Evolutionary conservation across 2,888 invertebrate species (phyloP).

Genomic region (Megamerina dolium): DNA sequence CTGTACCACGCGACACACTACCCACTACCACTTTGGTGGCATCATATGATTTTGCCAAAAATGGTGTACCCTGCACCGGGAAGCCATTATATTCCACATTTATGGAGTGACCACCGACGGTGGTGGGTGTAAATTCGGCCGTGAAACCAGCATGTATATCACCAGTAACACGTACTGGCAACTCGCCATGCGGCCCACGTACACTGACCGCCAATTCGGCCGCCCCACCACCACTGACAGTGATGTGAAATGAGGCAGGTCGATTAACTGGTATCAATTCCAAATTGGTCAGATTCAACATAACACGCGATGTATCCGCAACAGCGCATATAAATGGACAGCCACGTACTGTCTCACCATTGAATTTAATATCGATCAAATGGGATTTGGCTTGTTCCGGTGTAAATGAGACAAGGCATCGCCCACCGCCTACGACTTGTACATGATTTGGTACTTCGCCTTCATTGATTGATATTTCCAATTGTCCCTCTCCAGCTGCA

Average conservation of each 20-base stretch:
- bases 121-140: slow-evolving; percentile 84
- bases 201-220: slow-evolving; percentile 87
- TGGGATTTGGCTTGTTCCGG: slow-evolving; percentile 88
- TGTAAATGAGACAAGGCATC: slow-evolving; percentile 89
- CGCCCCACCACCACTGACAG: slow-evolving; percentile 62
- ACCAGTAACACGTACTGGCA: slow-evolving; percentile 84
- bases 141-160: slow-evolving; percentile 82
- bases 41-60: slow-evolving; percentile 88
- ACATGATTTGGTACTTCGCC: slow-evolving; percentile 99
- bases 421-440: slow-evolving; percentile 90
- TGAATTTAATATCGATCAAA: slow-evolving; percentile 92
- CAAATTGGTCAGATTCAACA: slow-evolving; percentile 65
- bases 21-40: slow-evolving; percentile 79
- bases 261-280: slow-evolving; percentile 83
- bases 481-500: slow-evolving; percentile 96
- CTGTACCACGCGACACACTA: slow-evolving; percentile 71
- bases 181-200: slow-evolving; percentile 76
- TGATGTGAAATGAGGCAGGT: slow-evolving; percentile 72
- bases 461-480: slow-evolving; percentile 98
- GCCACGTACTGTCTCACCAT: slow-evolving; percentile 86
- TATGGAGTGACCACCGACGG: slow-evolving; percentile 89
- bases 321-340: slow-evolving; percentile 87
- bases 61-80: slow-evolving; percentile 82
- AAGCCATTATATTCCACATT: slow-evolving; percentile 87
- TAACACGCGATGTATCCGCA: slow-evolving; percentile 71